A percentile compares a stretch with the other conserved stretches of the same genome.
phyloP scores from a whole-genome alignment of 2,888 invertebrate species.

The Sisyra terminalis region DNA sequence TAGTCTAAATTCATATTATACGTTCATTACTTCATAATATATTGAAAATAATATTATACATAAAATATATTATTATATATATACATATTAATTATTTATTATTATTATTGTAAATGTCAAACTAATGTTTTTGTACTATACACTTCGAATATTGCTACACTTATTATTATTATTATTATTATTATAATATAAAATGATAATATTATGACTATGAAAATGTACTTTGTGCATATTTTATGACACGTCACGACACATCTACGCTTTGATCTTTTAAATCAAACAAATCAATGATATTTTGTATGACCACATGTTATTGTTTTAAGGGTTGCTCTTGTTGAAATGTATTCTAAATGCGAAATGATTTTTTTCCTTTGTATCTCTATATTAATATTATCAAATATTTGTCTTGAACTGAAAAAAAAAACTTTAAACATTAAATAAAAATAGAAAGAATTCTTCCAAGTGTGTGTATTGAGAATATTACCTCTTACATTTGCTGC shows the following conservation, averaged over 20 bases:
- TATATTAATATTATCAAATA: no score
- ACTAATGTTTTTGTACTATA: slow-evolving; percentile 8
- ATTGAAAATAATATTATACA: slow-evolving; percentile 1
- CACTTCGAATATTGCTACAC: slow-evolving; percentile 8
- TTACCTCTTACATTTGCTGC: no score
- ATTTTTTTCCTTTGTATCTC: no score
- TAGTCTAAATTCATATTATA: slow-evolving; percentile 16
- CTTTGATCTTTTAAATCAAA: not conserved
- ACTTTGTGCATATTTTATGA: not conserved
- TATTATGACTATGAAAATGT: not conserved
- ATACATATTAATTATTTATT: slow-evolving; percentile 9
- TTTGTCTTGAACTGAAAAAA: no score
- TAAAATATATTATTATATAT: slow-evolving; percentile 8
- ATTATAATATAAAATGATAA: not conserved
- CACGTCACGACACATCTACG: not conserved
- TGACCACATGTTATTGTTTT: not conserved
- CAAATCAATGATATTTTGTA: slow-evolving; percentile 2
- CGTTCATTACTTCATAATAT: slow-evolving; percentile 1
- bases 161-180: slow-evolving; percentile 5
- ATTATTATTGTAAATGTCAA: slow-evolving; percentile 9
- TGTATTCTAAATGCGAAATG: no score
- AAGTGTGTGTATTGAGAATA: no score
- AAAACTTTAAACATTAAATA: no score
- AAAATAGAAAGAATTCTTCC: no score
- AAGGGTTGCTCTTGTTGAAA: no score